phyloP scores from a whole-genome alignment of 2,113 vertebrate genomes.

The Vulpes vulpes region DNA sequence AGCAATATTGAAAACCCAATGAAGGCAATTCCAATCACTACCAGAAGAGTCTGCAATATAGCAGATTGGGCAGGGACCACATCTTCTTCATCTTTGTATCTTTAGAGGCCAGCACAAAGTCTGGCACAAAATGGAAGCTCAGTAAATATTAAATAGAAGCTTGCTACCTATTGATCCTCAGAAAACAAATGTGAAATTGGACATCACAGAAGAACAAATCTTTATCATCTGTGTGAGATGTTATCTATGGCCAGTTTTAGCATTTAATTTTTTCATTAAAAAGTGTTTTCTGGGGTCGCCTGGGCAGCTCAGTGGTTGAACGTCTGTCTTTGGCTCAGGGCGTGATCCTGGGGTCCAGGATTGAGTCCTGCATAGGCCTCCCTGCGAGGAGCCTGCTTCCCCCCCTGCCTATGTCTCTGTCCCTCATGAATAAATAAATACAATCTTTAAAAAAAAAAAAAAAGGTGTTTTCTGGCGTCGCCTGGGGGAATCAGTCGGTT shows the following conservation, averaged over 20 bases:
- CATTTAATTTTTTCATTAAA: slow-evolving; percentile 12
- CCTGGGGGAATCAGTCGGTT: not conserved
- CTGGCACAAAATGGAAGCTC: not conserved
- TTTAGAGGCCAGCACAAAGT: not conserved
- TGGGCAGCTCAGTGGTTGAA: not conserved
- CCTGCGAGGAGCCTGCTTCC: too few relatives aligned
- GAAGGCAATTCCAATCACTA: not conserved
- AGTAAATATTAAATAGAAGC: not conserved
- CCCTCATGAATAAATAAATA: too few relatives aligned
- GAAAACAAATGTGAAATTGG: not conserved
- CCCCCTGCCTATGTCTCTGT: too few relatives aligned
- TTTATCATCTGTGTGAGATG: not conserved
- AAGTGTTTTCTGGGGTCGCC: not conserved
- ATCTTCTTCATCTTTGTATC: not conserved
- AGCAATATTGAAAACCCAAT: not conserved
- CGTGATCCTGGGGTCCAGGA: too few relatives aligned
- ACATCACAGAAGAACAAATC: not conserved
- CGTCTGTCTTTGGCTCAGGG: too few relatives aligned
- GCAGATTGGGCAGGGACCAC: too few relatives aligned
- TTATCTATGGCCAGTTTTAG: not conserved
- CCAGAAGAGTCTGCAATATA: not conserved
- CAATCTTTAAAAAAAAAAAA: too few relatives aligned
- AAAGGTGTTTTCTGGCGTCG: not conserved
- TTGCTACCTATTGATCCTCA: not conserved
- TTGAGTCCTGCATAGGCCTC: too few relatives aligned